Evolutionary conservation across 2,113 vertebrate genomes (phyloP).

Genomic region (Laticauda laticaudata): DNA sequence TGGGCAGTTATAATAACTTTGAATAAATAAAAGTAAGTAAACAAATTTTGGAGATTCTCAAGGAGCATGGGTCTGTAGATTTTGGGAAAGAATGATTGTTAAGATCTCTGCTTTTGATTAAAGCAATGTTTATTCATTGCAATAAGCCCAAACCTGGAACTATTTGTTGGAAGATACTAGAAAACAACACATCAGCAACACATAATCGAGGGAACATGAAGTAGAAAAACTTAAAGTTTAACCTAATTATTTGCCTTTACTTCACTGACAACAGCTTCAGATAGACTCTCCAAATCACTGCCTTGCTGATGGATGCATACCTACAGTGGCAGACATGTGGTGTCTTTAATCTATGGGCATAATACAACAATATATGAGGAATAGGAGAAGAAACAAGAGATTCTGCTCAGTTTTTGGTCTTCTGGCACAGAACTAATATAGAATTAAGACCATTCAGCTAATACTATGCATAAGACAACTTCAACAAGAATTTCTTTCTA

Average conservation of each 20-base stretch:
- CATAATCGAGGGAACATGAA: background rate
- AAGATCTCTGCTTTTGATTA: background rate
- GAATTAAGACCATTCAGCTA: background rate
- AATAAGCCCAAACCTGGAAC: background rate
- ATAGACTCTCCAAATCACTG: background rate
- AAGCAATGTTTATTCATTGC: background rate
- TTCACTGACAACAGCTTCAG: background rate
- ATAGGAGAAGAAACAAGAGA: background rate
- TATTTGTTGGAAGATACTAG: background rate
- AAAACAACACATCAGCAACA: background rate
- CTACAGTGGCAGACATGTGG: background rate
- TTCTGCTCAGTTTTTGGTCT: background rate
- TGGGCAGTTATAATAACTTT: background rate
- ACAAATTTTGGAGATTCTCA: background rate
- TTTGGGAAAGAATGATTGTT: background rate
- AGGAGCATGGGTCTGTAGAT: background rate
- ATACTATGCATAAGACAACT: background rate
- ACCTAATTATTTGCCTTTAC: background rate
- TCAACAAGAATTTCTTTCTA: constrained; percentile 3
- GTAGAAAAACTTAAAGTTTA: background rate
- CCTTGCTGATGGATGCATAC: background rate
- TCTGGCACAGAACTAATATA: background rate
- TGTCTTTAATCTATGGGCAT: background rate
- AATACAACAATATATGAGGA: background rate
- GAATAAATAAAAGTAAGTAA: background rate